Conservation (phyloP, 2,888 invertebrate species). For the Drosophila rubida region DNA sequence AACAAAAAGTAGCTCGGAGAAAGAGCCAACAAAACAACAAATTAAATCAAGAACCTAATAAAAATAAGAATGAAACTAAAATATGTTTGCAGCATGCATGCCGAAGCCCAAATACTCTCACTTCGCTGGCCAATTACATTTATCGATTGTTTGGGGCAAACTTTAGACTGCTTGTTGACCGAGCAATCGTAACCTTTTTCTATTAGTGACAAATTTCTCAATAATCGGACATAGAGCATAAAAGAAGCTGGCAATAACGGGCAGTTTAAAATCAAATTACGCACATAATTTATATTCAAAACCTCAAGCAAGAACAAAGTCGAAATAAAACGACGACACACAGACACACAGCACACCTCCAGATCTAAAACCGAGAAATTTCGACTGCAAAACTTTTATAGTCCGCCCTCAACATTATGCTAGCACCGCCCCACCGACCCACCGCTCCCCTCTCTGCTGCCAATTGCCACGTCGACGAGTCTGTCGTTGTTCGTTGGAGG, state of each 20-base stretch:
- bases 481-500: conserved; percentile 31
- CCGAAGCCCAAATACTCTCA: conserved; percentile 10
- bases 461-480: conserved; percentile 63
- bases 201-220: conserved; percentile 48
- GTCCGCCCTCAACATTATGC: conserved; percentile 67
- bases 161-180: no score
- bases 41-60: conserved; percentile 27
- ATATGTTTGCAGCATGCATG: neutral
- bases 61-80: conserved; percentile 11
- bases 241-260: conserved; percentile 40
- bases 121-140: no score
- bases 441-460: conserved; percentile 7
- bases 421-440: neutral
- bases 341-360: conserved; percentile 38
- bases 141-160: neutral
- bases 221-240: conserved; percentile 32
- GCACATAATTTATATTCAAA: conserved; percentile 76
- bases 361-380: conserved; percentile 33
- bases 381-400: conserved; percentile 70
- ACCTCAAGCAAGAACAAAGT: conserved; percentile 50
- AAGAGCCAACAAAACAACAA: conserved; percentile 10
- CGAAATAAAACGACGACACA: conserved; percentile 43
- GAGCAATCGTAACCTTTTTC: conserved; percentile 19
- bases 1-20: conserved; percentile 27
- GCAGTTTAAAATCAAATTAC: conserved; percentile 76